Evolutionary conservation across 2,113 vertebrate species (phyloP).

Genomic region (Nannobrachium achirus): DNA sequence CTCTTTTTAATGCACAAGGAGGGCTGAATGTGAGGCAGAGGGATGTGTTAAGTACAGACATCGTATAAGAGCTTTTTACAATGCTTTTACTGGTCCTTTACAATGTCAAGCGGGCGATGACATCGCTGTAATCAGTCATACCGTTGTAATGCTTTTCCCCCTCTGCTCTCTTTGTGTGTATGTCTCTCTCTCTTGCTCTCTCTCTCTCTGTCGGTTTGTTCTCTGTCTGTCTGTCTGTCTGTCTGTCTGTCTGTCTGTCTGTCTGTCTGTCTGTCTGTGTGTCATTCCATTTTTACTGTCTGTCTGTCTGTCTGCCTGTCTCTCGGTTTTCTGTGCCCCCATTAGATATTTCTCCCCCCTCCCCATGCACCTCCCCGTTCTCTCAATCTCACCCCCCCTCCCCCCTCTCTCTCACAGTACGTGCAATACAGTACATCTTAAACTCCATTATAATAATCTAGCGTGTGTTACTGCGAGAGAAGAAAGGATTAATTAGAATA

Average conservation of each 20-base stretch:
- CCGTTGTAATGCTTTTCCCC: constrained; percentile 56
- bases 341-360: not conserved
- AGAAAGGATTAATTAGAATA: constrained; percentile 81
- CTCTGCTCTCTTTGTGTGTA: not conserved
- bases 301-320: not conserved
- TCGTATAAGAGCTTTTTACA: constrained; percentile 74
- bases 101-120: constrained; percentile 67
- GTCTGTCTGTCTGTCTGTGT: not conserved
- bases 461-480: constrained; percentile 73
- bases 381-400: no score
- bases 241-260: constrained; percentile 2
- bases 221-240: not conserved
- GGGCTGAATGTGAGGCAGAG: constrained; percentile 14
- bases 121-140: constrained; percentile 70
- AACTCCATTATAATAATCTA: constrained; percentile 75
- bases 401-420: constrained; percentile 35
- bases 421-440: constrained; percentile 42
- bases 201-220: constrained; percentile 19
- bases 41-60: constrained; percentile 54
- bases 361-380: not conserved
- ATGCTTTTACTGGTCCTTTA: constrained; percentile 58
- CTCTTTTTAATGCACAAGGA: no score
- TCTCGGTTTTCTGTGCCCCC: constrained; percentile 37
- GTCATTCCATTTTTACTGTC: not conserved
- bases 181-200: constrained; percentile 1